A percentile compares a stretch with the other conserved stretches of the same genome.
phyloP scores from a whole-genome alignment of 1,140 invertebrate species.

The Ceratina calcarata region DNA sequence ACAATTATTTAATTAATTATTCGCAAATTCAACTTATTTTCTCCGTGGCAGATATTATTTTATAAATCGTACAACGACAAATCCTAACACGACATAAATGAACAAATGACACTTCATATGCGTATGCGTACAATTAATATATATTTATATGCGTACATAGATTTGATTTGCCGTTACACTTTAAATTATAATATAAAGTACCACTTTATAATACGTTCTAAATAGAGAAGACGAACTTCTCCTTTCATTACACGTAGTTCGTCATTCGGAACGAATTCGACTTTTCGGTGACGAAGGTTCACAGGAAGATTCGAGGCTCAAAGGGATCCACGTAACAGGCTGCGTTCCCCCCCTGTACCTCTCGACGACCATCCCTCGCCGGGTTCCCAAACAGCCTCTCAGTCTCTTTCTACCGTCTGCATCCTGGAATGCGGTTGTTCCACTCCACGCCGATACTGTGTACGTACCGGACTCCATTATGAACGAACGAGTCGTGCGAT shows the following conservation, averaged over 20 bases:
- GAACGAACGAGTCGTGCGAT: neutral
- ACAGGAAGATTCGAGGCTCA: neutral
- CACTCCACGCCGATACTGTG: conserved; percentile 49
- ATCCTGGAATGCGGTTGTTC: conserved; percentile 67
- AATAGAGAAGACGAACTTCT: too few relatives aligned
- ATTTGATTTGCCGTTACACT: too few relatives aligned
- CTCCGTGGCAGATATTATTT: too few relatives aligned
- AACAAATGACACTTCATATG: too few relatives aligned
- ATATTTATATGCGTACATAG: too few relatives aligned
- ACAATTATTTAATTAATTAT: too few relatives aligned
- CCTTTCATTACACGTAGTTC: neutral
- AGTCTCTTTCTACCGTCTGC: conserved; percentile 48
- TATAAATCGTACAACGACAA: too few relatives aligned
- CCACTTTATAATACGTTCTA: too few relatives aligned
- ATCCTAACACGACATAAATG: too few relatives aligned
- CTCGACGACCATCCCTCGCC: neutral
- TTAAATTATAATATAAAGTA: too few relatives aligned
- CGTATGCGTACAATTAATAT: too few relatives aligned
- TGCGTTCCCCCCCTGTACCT: neutral
- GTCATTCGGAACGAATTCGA: neutral
- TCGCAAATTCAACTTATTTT: too few relatives aligned
- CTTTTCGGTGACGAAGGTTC: neutral
- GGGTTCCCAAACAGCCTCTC: conserved; percentile 13
- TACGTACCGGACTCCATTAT: neutral
- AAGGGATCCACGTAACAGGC: conserved; percentile 31